These are phyloP conservation scores for Scaptomyza montana DNA, from an alignment of 1,140 invertebrate genomes.

Conservation along the genomic window DNA sequence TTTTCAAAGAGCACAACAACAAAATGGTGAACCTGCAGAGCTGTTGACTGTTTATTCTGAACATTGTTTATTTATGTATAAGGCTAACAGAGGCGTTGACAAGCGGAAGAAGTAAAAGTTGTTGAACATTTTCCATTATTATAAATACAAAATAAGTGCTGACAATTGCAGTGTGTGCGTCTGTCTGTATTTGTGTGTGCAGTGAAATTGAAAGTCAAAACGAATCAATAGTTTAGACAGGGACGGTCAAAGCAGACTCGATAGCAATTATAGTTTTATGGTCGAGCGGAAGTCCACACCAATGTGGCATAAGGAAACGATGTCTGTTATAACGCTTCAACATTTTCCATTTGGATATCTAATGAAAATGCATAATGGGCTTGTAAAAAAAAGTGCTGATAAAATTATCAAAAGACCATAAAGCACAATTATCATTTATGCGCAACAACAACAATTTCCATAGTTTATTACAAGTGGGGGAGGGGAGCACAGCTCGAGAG, in stretches of 20 bases:
- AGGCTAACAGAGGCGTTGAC: conserved; percentile 13
- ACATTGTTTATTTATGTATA: conserved; percentile 22
- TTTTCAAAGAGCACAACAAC: conserved; percentile 24
- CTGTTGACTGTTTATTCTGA: conserved; percentile 52
- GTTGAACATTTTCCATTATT: conserved; percentile 56
- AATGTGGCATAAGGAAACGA: conserved; percentile 55
- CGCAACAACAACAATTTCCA: conserved; percentile 38
- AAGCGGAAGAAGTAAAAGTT: conserved; percentile 71
- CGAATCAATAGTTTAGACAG: conserved; percentile 24
- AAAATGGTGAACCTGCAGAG: conserved; percentile 35
- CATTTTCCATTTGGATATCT: conserved; percentile 26
- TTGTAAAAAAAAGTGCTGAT: conserved; percentile 32
- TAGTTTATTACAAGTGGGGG: conserved; percentile 28
- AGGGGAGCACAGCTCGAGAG: background rate
- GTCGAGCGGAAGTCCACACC: conserved; percentile 42
- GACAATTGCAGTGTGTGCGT: conserved; percentile 17
- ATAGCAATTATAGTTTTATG: conserved; percentile 34
- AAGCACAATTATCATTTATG: conserved; percentile 68
- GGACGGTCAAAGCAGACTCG: conserved; percentile 26
- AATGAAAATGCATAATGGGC: conserved; percentile 43
- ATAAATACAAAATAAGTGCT: conserved; percentile 34
- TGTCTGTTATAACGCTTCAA: conserved; percentile 27
- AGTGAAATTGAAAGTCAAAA: conserved; percentile 67
- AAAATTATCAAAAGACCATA: conserved; percentile 61
- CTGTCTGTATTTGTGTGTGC: conserved; percentile 1